These are phyloP conservation scores for Platichthys flesus DNA, from an alignment of 2,113 vertebrate species.

Conservation along the genomic window DNA sequence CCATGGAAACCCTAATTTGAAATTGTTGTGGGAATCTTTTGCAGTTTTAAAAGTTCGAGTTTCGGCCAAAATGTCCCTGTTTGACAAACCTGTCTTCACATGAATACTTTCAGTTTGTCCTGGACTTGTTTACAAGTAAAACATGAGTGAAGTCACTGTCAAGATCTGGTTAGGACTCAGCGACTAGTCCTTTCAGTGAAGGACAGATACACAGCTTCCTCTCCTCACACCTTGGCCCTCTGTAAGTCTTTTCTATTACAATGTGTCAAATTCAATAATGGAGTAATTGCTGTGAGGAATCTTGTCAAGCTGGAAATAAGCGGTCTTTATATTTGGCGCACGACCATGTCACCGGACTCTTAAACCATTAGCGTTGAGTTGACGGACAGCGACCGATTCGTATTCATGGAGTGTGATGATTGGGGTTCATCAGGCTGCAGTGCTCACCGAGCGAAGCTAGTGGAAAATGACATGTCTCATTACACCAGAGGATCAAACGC, in stretches of 20 bases:
- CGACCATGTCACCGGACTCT: constrained; percentile 44
- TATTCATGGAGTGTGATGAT: constrained; percentile 43
- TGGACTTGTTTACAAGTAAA: not conserved
- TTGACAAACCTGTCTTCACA: constrained; percentile 14
- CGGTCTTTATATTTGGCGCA: constrained; percentile 41
- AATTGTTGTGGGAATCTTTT: not conserved
- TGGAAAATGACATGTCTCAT: constrained; percentile 56
- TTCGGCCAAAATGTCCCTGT: not conserved
- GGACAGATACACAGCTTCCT: constrained; percentile 23
- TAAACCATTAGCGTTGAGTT: constrained; percentile 45
- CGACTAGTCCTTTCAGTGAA: constrained; percentile 44
- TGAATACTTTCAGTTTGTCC: constrained; percentile 6
- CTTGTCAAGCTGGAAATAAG: constrained; percentile 48
- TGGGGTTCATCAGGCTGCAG: constrained; percentile 39
- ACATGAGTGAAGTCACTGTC: constrained; percentile 22
- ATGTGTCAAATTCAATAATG: constrained; percentile 59
- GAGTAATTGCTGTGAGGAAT: constrained; percentile 55
- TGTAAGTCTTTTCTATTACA: constrained; percentile 53
- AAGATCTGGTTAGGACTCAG: constrained; percentile 18
- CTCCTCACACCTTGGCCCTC: constrained; percentile 3
- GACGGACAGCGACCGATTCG: constrained; percentile 48
- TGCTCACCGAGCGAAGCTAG: constrained; percentile 44
- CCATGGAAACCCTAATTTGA: not conserved
- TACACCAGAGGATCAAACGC: constrained; percentile 26
- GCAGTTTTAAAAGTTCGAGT: not conserved